These are phyloP conservation scores for Dryas iulia DNA, from an alignment of 1,140 invertebrate species.

Conservation along the genomic window DNA sequence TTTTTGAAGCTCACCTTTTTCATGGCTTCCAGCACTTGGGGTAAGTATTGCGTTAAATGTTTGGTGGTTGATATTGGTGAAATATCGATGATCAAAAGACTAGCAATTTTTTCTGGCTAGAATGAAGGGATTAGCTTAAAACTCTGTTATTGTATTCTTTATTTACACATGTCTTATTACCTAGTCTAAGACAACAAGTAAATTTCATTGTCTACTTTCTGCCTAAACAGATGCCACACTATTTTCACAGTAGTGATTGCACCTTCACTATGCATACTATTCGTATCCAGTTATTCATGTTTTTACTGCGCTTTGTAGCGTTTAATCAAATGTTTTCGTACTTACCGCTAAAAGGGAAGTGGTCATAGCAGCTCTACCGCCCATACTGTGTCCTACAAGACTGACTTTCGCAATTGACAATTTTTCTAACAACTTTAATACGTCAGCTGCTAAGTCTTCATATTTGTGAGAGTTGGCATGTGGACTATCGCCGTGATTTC, in stretches of 20 bases:
- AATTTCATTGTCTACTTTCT: no score
- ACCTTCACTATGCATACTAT: no score
- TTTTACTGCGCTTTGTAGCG: background rate
- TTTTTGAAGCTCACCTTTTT: conserved; percentile 53
- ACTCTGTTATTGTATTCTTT: background rate
- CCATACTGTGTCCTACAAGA: conserved; percentile 95
- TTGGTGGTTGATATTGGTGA: conserved; percentile 82
- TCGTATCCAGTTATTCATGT: background rate
- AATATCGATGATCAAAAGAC: conserved; percentile 88
- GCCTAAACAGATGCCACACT: no score
- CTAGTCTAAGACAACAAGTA: no score
- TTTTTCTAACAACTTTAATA: conserved; percentile 83
- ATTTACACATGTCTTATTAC: background rate
- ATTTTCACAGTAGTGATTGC: no score
- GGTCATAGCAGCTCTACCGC: conserved; percentile 91
- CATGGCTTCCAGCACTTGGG: conserved; percentile 82
- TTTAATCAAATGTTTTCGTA: background rate
- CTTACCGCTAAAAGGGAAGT: conserved; percentile 84
- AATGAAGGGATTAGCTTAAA: conserved; percentile 25
- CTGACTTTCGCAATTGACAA: conserved; percentile 83
- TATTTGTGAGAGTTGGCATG: conserved; percentile 88
- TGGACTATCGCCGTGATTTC: conserved; percentile 96
- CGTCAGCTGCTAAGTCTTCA: conserved; percentile 86
- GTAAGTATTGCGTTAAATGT: conserved; percentile 75
- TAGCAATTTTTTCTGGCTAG: conserved; percentile 85